Base-by-base conservation (phyloP, 2,888 invertebrate species). In the Megastigmus dorsalis region DNA sequence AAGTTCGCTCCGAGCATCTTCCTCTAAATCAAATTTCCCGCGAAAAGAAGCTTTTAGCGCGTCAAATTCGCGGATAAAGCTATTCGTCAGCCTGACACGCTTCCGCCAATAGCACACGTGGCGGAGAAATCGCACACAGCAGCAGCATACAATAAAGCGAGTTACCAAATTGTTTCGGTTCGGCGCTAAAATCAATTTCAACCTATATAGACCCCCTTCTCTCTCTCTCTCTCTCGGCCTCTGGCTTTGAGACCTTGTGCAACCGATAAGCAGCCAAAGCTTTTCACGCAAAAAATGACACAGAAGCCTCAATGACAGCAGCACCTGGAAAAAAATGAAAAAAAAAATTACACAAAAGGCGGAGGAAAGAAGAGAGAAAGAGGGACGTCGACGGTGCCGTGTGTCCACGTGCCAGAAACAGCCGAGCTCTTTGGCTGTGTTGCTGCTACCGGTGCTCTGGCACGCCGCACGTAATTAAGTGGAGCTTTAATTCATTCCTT, bases 131-230 rank as follows among this genome's bases (percentile, higher is more conserved):
- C n/a, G n/a, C n/a, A n/a, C n/a, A n/a, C n/a, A n/a, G n/a, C n/a
- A n/a, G n/a, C n/a, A n/a, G n/a, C n/a, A 45, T 23, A 36, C 45
- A 67, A 57, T 67, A 67, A n/a, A 57, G 23, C 67, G 67, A 67
- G 55, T 67, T 55, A 67, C 67, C 18, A 30, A 57, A 67, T 67
- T 67, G 67, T 48, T 65, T 67, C 33, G 38, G 57, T 57, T 67
- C 57, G 67, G 57, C 57, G 45, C 45, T 23, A 33, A 57, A 57
- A 55, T 6, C 45, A 67, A 67, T 67, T 57, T 33, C 57, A 38
- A 13, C 50, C 50, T 41, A 60, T 30, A 45, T 54, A 55, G 48
- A 67, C n/a, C n/a, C n/a, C n/a, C n/a, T n/a, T n/a, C n/a, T n/a
- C n/a, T n/a, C n/a, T n/a, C n/a, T n/a, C n/a, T n/a, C n/a, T 66